Conservation (phyloP, 2,113 vertebrate genomes). For the Peromyscus maniculatus region DNA sequence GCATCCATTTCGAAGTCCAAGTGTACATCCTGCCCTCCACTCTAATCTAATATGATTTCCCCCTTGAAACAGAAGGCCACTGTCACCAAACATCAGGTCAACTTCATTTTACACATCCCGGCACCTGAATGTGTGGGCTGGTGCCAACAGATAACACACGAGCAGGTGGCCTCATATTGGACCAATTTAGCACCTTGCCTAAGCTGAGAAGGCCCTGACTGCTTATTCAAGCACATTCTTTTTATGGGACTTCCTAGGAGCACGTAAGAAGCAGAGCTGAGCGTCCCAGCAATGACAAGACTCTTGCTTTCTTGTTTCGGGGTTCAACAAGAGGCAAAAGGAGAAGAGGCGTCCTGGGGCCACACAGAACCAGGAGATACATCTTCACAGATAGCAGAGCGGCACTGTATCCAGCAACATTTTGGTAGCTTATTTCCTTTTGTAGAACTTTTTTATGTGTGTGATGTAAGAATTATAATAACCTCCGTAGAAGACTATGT, state of each 20-base stretch:
- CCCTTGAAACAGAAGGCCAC: slow-evolving; percentile 65
- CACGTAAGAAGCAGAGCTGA: background rate
- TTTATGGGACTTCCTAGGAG: slow-evolving; percentile 7
- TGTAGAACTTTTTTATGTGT: background rate
- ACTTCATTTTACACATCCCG: slow-evolving; percentile 59
- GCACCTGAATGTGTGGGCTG: background rate
- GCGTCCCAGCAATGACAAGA: too few relatives aligned
- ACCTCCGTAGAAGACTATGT: background rate
- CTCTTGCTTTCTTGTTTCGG: background rate
- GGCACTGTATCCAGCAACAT: background rate
- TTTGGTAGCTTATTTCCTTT: background rate
- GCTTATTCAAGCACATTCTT: background rate
- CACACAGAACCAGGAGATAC: background rate
- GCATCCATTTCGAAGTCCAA: slow-evolving; percentile 55
- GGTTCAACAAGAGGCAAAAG: background rate
- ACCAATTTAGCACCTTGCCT: slow-evolving; percentile 53
- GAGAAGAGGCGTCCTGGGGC: background rate
- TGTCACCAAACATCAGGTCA: slow-evolving; percentile 73
- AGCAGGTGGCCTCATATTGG: slow-evolving; percentile 68
- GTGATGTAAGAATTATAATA: background rate
- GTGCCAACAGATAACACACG: slow-evolving; percentile 60
- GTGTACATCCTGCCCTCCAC: slow-evolving; percentile 66
- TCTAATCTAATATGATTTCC: slow-evolving; percentile 74
- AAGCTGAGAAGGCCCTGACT: background rate
- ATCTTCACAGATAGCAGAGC: background rate